Conservation (phyloP, 2,797 vertebrate species). For the Zonotrichia albicollis region DNA sequence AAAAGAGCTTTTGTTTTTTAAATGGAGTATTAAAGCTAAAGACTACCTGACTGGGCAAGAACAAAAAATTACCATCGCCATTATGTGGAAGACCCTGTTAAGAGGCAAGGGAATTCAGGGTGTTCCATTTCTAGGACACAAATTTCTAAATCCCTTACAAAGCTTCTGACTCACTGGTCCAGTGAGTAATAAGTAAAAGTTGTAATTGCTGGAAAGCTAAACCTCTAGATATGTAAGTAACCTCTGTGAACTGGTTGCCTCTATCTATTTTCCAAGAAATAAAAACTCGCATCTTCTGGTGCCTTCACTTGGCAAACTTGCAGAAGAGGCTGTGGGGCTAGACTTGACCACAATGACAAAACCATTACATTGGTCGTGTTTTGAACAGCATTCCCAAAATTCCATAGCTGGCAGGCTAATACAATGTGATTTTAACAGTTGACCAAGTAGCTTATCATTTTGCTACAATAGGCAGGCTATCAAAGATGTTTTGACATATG, state of each 20-base stretch:
- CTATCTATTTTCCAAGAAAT: neutral
- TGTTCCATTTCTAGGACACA: neutral
- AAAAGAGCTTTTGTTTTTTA: neutral
- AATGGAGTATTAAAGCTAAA: neutral
- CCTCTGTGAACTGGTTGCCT: neutral
- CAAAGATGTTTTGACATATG: neutral
- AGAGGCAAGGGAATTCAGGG: neutral
- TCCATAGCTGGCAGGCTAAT: neutral
- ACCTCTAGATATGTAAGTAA: neutral
- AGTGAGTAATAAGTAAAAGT: neutral
- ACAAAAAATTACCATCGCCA: accelerated
- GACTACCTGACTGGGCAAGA: neutral
- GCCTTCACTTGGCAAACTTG: neutral
- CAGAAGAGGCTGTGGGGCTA: neutral
- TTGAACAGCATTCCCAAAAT: neutral
- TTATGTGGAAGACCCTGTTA: neutral
- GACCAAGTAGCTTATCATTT: neutral
- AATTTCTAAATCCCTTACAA: neutral
- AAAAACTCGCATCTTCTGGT: neutral
- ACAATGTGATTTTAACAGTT: neutral
- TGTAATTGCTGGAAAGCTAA: neutral
- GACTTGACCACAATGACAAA: neutral
- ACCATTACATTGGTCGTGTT: neutral
- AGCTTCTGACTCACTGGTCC: neutral
- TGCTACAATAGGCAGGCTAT: neutral